Evolutionary conservation across 2,113 vertebrate species (phyloP), one percentile per base, ranked within the genome.

Genomic region (Lamprologus lemairii): DNA sequence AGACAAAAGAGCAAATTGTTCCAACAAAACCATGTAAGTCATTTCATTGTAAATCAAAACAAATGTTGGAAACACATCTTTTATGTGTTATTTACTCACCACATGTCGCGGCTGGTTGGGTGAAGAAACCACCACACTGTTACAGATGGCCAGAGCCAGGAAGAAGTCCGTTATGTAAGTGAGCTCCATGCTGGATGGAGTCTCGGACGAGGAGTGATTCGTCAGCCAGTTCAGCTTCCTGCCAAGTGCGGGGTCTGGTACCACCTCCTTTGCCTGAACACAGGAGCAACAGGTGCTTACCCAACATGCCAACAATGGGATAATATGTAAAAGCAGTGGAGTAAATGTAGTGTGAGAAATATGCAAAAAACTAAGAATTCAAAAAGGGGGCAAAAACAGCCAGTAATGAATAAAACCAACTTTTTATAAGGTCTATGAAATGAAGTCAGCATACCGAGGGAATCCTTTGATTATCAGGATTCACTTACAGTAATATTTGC

Each of bases 71-170:
- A 78, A 31, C 23, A 10, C 12, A 49, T 63, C n/a, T n/a, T n/a
- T n/a, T 1, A 51, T 42, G 6, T 51, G 12, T 45, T 8, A 4
- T 28, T 4, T 19, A 40, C 96, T 87, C 54, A 98, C 98, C 97
- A 96, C 94, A 23, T 97, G 96, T 54, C 88, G 93, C 11, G 96
- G 95, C 47, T 97, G 97, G 83, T 88, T 95, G 14, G 97, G 96
- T 2, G 95, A 96, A 81, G 98, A 99, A 73, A 99, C 98, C 81
- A 99, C 97, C 14, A 99, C 98, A 1, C 97, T 99, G 90, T 99
- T 99, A 86, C 98, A 99, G 85, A 98, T 93, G 4, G 97, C 96
- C 86, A 99, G 91, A 3, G 98, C 98, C 35, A 99, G 96, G 88
- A 99, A 98, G 93, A 99, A 99, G 89, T 99, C 98, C 0, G 96